A percentile compares a stretch with the other conserved stretches of the same genome.
Evolutionary conservation across 2,113 vertebrate species (phyloP).

Genomic region (Lethenteron reissneri): DNA sequence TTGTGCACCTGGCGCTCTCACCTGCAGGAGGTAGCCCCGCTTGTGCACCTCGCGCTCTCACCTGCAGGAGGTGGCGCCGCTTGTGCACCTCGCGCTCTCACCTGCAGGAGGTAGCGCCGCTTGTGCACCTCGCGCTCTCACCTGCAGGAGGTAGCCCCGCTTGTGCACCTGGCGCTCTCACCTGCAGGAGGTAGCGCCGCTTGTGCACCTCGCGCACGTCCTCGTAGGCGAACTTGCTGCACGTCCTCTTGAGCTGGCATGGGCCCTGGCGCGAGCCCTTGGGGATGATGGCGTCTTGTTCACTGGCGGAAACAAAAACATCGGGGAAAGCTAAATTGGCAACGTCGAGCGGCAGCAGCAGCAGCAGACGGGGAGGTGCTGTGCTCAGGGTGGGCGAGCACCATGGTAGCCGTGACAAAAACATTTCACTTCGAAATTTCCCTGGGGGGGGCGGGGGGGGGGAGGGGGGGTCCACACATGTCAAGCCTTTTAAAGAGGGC

Average conservation of each 20-base stretch:
- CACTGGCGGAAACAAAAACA: slow-evolving; percentile 22
- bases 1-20: no score
- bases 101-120: slow-evolving; percentile 84
- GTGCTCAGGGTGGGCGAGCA: no score
- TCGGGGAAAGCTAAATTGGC: no score
- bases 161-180: no score
- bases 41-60: no score
- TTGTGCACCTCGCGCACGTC: slow-evolving; percentile 98
- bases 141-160: no score
- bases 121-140: slow-evolving; percentile 68
- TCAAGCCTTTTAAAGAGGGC: background rate
- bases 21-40: no score
- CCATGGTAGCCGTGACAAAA: no score
- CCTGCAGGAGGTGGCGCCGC: no score
- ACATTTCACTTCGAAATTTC: background rate
- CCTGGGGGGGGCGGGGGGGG: background rate
- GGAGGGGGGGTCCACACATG: background rate
- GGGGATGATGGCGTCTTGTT: slow-evolving; percentile 92
- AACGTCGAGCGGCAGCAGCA: no score
- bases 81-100: slow-evolving; percentile 18
- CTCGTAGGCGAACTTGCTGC: slow-evolving; percentile 92
- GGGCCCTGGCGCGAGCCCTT: slow-evolving; percentile 76
- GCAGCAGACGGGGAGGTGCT: no score
- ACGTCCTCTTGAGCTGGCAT: slow-evolving; percentile 77
- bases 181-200: no score